These are phyloP conservation scores for Nephrotoma appendiculata DNA, from an alignment of 2,888 invertebrate genomes.

Conservation along the genomic window DNA sequence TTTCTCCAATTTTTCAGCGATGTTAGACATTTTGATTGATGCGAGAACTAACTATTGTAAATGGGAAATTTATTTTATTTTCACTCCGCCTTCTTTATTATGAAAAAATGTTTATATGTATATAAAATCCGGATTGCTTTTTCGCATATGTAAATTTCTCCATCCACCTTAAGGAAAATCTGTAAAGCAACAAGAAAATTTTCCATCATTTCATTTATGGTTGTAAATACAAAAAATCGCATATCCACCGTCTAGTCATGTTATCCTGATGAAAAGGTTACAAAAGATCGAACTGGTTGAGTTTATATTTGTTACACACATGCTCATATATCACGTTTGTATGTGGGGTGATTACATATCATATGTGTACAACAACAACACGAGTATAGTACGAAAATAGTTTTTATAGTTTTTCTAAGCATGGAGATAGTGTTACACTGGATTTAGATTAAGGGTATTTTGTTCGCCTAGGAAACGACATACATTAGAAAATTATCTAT, in stretches of 20 bases:
- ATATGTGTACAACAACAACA: not conserved
- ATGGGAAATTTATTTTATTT: not conserved
- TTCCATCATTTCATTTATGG: not conserved
- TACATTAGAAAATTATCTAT: not conserved
- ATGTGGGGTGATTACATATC: not conserved
- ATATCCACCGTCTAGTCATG: not conserved
- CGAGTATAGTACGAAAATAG: not conserved
- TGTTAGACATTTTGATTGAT: not conserved
- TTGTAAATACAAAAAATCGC: not conserved
- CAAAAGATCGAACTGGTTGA: constrained; percentile 4
- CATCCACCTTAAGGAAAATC: not conserved
- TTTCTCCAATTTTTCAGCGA: not conserved
- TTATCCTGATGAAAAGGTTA: constrained; percentile 4
- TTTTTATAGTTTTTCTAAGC: not conserved
- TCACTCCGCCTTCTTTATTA: not conserved
- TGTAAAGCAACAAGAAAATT: not conserved
- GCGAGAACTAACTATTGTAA: not conserved
- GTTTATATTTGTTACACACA: not conserved
- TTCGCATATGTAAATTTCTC: not conserved
- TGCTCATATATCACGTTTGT: not conserved
- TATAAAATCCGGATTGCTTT: not conserved
- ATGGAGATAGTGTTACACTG: not conserved
- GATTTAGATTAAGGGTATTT: not conserved
- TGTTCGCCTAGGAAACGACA: not conserved
- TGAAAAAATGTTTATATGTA: too few species aligned